A percentile compares a stretch with the other conserved stretches of the same genome.
These are phyloP conservation scores for Ichneumoninae sp. DNA, from an alignment of 2,888 invertebrate genomes.

Conservation along the genomic window DNA sequence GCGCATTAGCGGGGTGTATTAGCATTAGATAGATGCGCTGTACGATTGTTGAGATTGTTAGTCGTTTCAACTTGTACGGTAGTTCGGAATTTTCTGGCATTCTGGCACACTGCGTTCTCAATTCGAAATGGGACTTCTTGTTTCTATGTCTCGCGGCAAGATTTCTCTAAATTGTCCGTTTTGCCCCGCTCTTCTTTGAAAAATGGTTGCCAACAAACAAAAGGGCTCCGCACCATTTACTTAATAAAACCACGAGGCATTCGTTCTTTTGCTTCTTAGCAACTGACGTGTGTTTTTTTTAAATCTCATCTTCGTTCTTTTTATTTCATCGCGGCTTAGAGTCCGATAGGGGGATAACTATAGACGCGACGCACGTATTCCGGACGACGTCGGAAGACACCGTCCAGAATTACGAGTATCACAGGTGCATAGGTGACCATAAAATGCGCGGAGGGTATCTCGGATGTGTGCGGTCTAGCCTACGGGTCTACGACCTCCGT, in stretches of 20 bases:
- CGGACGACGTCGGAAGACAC: background rate
- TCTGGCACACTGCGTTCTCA: too few species aligned
- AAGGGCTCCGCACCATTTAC: too few species aligned
- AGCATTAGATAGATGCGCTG: background rate
- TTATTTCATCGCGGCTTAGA: background rate
- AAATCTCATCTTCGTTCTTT: background rate
- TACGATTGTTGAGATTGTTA: conserved; percentile 24
- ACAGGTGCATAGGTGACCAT: background rate
- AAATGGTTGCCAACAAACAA: too few species aligned
- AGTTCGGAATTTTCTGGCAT: conserved; percentile 10
- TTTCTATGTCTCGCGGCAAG: background rate
- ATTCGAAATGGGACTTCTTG: background rate
- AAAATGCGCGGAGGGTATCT: background rate
- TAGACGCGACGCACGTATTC: conserved; percentile 16
- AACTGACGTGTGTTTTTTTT: background rate
- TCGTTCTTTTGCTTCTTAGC: too few species aligned
- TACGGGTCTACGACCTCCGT: conserved; percentile 40
- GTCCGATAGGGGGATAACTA: background rate
- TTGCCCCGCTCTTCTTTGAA: background rate
- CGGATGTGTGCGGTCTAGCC: conserved; percentile 6
- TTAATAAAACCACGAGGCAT: too few species aligned
- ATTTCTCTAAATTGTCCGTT: background rate
- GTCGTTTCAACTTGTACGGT: conserved; percentile 33
- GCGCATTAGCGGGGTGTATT: background rate
- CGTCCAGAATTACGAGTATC: conserved; percentile 19